phyloP scores from a whole-genome alignment of 1,140 invertebrate species.

The Meloidogyne floridensis region DNA sequence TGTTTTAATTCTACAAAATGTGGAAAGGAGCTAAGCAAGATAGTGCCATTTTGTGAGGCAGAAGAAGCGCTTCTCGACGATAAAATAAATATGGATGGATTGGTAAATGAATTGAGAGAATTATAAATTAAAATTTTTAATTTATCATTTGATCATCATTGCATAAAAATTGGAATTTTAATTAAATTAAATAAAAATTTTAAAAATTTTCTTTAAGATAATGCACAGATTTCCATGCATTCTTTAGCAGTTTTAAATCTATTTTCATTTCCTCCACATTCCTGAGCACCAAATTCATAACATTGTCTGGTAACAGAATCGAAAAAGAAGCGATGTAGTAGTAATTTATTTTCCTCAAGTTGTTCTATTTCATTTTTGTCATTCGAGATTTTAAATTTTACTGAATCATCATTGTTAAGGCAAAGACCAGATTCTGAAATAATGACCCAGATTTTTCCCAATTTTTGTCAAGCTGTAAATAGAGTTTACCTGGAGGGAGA shows the following conservation, averaged over 20 bases:
- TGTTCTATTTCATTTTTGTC: slow-evolving; percentile 4
- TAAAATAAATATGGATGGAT: slow-evolving; percentile 5
- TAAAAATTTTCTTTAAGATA: not conserved
- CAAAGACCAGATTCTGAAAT: slow-evolving; percentile 44
- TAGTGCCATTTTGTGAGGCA: not conserved
- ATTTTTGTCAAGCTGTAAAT: no score
- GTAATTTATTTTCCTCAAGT: slow-evolving; percentile 14
- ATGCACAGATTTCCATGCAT: slow-evolving; percentile 37
- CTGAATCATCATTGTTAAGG: not conserved
- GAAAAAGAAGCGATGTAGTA: slow-evolving; percentile 54
- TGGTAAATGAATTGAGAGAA: not conserved
- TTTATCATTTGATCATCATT: no score
- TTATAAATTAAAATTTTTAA: no score
- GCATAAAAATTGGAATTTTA: no score
- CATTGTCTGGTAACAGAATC: slow-evolving; percentile 54
- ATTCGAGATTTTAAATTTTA: not conserved
- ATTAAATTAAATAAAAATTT: not conserved
- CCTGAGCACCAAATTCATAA: slow-evolving; percentile 59
- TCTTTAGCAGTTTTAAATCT: slow-evolving; percentile 34
- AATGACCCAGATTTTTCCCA: not conserved
- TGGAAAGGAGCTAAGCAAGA: not conserved
- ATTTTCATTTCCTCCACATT: slow-evolving; percentile 58
- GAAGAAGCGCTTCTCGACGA: slow-evolving; percentile 3
- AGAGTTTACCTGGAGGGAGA: slow-evolving; percentile 41
- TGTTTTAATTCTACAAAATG: slow-evolving; percentile 3